phyloP scores from a whole-genome alignment of 2,113 vertebrate species.

The Psilopsiagon aurifrons region DNA sequence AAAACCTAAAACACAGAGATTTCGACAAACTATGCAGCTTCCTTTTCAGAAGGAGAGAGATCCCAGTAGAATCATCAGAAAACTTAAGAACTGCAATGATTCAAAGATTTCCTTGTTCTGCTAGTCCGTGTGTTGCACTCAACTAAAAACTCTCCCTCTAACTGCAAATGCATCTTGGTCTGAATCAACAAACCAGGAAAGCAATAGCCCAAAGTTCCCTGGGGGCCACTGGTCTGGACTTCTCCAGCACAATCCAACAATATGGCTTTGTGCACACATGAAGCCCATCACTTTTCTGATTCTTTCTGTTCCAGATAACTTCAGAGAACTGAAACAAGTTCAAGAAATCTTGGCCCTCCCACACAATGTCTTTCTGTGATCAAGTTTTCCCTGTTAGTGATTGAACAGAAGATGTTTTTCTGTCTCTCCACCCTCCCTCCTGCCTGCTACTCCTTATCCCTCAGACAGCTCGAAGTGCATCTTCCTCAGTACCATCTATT shows the following conservation, averaged over 20 bases:
- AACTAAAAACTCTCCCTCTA: not conserved
- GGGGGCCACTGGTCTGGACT: not conserved
- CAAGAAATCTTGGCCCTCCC: not conserved
- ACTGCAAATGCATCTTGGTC: not conserved
- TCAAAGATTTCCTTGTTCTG: not conserved
- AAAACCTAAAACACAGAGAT: not conserved
- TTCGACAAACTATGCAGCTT: not conserved
- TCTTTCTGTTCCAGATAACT: not conserved
- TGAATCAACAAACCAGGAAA: not conserved
- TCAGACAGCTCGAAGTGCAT: not conserved
- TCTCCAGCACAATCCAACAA: not conserved
- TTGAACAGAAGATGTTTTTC: not conserved
- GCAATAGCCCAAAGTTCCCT: not conserved
- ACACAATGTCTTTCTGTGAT: not conserved
- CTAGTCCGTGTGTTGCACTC: not conserved
- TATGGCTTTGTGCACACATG: not conserved
- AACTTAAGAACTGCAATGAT: not conserved
- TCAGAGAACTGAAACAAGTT: not conserved
- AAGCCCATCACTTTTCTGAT: not conserved
- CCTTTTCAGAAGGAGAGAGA: not conserved
- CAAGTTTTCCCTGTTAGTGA: not conserved
- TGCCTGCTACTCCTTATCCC: not conserved
- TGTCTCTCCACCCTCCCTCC: not conserved
- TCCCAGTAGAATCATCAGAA: not conserved
- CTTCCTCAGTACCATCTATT: not conserved